A percentile compares a stretch with the other conserved stretches of the same genome.
Conservation (phyloP, 1,140 invertebrate genomes). For the Zaprionus africanus region DNA sequence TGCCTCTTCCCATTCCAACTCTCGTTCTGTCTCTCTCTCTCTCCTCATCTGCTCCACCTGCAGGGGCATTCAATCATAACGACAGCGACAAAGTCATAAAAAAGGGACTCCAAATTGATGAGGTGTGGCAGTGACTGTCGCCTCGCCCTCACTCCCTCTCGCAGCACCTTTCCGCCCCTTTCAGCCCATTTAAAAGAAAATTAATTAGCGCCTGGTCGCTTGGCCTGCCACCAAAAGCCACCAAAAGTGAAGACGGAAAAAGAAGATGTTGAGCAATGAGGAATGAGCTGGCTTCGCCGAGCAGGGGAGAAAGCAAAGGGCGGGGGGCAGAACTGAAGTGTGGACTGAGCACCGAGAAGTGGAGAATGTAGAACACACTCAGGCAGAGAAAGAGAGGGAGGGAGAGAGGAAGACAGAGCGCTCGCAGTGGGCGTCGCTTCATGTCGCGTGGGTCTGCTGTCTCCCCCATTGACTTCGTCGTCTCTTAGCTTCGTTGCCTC, state of each 20-base stretch:
- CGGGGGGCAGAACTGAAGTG: background rate
- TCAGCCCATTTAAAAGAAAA: slow-evolving; percentile 55
- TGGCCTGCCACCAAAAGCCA: slow-evolving; percentile 54
- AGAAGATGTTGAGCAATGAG: slow-evolving; percentile 36
- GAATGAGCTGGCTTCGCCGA: slow-evolving; percentile 9
- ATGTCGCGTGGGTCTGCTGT: slow-evolving; percentile 28
- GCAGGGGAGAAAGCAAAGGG: background rate
- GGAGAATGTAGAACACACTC: slow-evolving; percentile 9
- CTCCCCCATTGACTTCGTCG: slow-evolving; percentile 6
- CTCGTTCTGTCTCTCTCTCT: background rate
- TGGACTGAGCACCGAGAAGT: background rate
- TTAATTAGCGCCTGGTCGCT: slow-evolving; percentile 78
- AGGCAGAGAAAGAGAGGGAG: background rate
- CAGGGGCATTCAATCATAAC: slow-evolving; percentile 59
- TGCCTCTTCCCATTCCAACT: background rate
- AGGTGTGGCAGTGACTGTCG: slow-evolving; percentile 66
- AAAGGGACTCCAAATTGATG: slow-evolving; percentile 62
- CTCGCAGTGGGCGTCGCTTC: slow-evolving; percentile 34
- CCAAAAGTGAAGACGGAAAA: slow-evolving; percentile 19
- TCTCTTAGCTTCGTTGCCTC: slow-evolving; percentile 34
- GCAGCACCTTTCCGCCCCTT: slow-evolving; percentile 65
- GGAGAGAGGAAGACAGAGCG: background rate
- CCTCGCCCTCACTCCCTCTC: background rate
- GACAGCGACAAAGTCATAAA: slow-evolving; percentile 52
- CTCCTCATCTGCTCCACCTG: slow-evolving; percentile 35